These are phyloP conservation scores for Cartodere bifasciata DNA, from an alignment of 2,888 invertebrate genomes.

Conservation along the genomic window DNA sequence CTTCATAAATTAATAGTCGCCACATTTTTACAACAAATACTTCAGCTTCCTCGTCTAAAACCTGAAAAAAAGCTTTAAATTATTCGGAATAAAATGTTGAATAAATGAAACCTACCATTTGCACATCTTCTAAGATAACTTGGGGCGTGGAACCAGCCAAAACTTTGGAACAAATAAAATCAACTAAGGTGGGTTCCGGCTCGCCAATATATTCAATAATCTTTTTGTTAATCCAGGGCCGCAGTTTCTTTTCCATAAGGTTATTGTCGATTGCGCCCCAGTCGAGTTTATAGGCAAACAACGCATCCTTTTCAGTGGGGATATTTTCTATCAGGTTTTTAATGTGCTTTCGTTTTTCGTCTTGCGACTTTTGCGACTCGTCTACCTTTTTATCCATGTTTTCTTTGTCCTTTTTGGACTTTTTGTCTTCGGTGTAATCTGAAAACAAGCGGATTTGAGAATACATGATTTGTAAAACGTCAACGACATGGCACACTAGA, in stretches of 20 bases:
- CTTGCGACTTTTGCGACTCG: slow-evolving; percentile 58
- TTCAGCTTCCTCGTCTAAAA: slow-evolving; percentile 98
- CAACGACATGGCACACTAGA: neutral
- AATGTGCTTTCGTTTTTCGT: slow-evolving; percentile 93
- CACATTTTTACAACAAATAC: slow-evolving; percentile 99
- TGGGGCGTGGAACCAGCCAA: slow-evolving; percentile 86
- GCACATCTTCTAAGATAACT: slow-evolving; percentile 93
- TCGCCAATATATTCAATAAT: slow-evolving; percentile 99
- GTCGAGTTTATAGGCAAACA: slow-evolving; percentile 91
- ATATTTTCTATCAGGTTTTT: slow-evolving; percentile 97
- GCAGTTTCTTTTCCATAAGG: slow-evolving; percentile 90
- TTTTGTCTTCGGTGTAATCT: slow-evolving; percentile 50
- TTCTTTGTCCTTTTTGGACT: slow-evolving; percentile 34
- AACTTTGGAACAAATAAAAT: slow-evolving; percentile 98
- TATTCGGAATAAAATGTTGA: slow-evolving; percentile 5
- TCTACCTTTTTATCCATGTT: slow-evolving; percentile 37
- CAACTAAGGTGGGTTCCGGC: slow-evolving; percentile 95
- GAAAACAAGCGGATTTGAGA: slow-evolving; percentile 10
- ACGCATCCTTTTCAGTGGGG: slow-evolving; percentile 91
- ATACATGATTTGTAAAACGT: neutral
- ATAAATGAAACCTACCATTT: slow-evolving; percentile 63
- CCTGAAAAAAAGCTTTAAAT: slow-evolving; percentile 45
- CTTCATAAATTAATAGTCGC: slow-evolving; percentile 97
- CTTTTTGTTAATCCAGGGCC: slow-evolving; percentile 99
- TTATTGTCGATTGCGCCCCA: slow-evolving; percentile 64